A percentile compares a stretch with the other conserved stretches of the same genome.
These are phyloP conservation scores for Stichodactyla mertensii DNA, from an alignment of 64 coral and sea anemone species.

Conservation along the genomic window DNA sequence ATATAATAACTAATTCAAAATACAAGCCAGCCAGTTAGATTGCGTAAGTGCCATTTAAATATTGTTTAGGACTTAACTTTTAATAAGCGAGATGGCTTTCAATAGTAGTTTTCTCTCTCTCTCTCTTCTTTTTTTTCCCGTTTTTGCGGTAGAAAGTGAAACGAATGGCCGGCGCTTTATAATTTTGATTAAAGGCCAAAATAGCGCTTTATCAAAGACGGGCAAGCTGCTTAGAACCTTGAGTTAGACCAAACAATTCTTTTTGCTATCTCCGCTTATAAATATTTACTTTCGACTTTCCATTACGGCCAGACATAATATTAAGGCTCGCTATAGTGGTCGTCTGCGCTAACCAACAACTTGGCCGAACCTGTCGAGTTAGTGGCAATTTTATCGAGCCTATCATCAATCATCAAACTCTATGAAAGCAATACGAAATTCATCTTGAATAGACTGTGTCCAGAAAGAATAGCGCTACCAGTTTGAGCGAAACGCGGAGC, in stretches of 20 bases:
- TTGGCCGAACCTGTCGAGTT: not conserved
- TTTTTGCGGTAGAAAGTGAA: not conserved
- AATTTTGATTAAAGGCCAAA: conserved; percentile 11
- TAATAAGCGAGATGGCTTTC: not conserved
- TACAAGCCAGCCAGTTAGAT: too few relatives aligned
- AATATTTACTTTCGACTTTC: conserved; percentile 24
- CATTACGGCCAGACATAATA: conserved; percentile 29
- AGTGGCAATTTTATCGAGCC: not conserved
- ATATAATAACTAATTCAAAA: not conserved
- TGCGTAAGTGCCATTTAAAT: too few relatives aligned
- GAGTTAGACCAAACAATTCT: conserved; percentile 38
- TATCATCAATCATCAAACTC: not conserved
- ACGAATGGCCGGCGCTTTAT: not conserved
- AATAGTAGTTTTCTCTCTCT: not conserved
- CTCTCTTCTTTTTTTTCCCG: not conserved
- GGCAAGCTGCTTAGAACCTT: not conserved
- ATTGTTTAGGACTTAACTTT: not conserved
- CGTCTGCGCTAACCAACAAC: not conserved
- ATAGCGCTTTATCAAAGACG: conserved; percentile 6
- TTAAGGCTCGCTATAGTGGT: not conserved
- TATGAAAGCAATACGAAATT: not conserved
- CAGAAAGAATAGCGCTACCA: not conserved
- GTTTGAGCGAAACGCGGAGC: not conserved
- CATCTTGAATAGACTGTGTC: not conserved
- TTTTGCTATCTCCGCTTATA: conserved; percentile 10